Percentiles rank a stretch among this genome's conserved stretches.
These are phyloP conservation scores for Mastomys coucha DNA, from an alignment of 2,113 vertebrate genomes.

Conservation along the genomic window DNA sequence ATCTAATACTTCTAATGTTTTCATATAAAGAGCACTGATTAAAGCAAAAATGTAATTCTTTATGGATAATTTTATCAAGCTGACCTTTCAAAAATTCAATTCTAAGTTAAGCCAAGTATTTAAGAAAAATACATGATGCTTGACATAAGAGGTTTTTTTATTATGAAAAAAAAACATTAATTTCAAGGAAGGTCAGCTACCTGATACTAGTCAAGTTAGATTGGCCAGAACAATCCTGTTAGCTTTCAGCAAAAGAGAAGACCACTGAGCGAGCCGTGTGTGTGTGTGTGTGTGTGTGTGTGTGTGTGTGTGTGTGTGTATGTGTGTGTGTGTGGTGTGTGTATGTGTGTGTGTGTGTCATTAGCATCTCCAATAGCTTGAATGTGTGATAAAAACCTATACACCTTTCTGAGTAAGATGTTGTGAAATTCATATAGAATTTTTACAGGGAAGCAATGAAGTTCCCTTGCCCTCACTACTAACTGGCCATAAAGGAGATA, in stretches of 20 bases:
- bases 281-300: too few relatives aligned
- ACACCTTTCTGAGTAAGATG: neutral
- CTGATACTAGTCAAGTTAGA: neutral
- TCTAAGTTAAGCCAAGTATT: constrained; percentile 18
- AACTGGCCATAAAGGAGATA: neutral
- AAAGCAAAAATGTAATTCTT: neutral
- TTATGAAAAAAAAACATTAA: constrained; percentile 57
- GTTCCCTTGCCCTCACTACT: neutral
- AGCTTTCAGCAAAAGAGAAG: neutral
- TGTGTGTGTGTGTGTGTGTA: neutral
- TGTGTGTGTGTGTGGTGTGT: too few relatives aligned
- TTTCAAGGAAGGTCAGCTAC: constrained; percentile 31
- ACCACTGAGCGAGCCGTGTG: neutral
- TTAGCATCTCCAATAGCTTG: neutral
- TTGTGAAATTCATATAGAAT: neutral
- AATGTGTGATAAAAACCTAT: neutral
- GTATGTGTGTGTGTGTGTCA: neutral
- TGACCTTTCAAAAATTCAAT: constrained; percentile 54
- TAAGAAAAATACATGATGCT: constrained; percentile 35
- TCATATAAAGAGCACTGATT: constrained; percentile 3
- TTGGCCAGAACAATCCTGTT: neutral
- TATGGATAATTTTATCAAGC: constrained; percentile 41
- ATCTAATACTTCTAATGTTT: neutral
- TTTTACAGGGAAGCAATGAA: neutral
- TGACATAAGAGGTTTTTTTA: constrained; percentile 48